Evolutionary conservation across 1,140 invertebrate genomes (phyloP).

Genomic region (Zaprionus nigranus): DNA sequence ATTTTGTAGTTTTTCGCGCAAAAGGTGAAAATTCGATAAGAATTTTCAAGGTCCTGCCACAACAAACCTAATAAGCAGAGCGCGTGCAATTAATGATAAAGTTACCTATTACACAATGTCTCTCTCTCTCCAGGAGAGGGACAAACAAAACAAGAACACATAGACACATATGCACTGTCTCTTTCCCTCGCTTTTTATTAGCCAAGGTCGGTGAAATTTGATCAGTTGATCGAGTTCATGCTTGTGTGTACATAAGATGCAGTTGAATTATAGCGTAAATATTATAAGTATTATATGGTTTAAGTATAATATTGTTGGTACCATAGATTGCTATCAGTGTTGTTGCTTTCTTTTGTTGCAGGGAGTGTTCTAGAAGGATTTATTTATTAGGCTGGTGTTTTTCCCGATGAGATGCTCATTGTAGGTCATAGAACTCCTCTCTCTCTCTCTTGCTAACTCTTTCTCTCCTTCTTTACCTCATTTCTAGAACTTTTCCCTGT

Average conservation of each 20-base stretch:
- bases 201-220: slow-evolving; percentile 70
- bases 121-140: background rate
- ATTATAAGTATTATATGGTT: background rate
- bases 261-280: no score
- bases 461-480: slow-evolving; percentile 5
- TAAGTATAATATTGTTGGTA: background rate
- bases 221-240: slow-evolving; percentile 5
- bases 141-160: background rate
- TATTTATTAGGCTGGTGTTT: background rate
- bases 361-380: background rate
- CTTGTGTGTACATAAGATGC: background rate
- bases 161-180: background rate
- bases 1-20: slow-evolving; percentile 77
- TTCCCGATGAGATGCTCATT: background rate
- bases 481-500: slow-evolving; percentile 5
- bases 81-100: slow-evolving; percentile 44
- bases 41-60: slow-evolving; percentile 65
- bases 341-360: slow-evolving; percentile 24
- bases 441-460: slow-evolving; percentile 14
- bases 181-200: slow-evolving; percentile 56
- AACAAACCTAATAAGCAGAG: slow-evolving; percentile 28
- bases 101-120: slow-evolving; percentile 61
- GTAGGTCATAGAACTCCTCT: slow-evolving; percentile 12
- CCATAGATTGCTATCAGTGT: background rate
- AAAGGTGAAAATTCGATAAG: slow-evolving; percentile 83